A percentile compares a stretch with the other conserved stretches of the same genome.
Conservation (phyloP, 2,888 invertebrate genomes). For the Drosophila diplacantha region DNA sequence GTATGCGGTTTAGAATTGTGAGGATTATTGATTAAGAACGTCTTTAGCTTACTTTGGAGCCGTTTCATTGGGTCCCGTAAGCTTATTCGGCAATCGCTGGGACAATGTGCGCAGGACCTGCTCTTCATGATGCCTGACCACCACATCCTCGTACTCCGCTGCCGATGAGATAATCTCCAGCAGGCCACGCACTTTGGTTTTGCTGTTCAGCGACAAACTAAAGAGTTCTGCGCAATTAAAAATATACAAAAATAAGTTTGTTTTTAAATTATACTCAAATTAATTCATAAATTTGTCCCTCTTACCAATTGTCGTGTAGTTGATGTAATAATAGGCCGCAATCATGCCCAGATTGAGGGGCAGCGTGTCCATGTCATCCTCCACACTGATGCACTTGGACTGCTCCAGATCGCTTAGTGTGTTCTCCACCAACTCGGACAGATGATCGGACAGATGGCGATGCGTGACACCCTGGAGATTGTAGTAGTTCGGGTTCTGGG, state of each 20-base stretch:
- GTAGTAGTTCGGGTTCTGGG: constrained; percentile 99
- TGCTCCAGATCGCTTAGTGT: constrained; percentile 96
- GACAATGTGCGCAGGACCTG: constrained; percentile 83
- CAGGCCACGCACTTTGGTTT: constrained; percentile 97
- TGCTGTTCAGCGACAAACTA: constrained; percentile 95
- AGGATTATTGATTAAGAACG: neutral
- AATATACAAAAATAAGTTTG: neutral
- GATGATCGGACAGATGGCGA: constrained; percentile 97
- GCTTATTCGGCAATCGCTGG: constrained; percentile 81
- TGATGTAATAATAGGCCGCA: constrained; percentile 99
- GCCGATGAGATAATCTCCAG: constrained; percentile 99
- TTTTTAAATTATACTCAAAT: too few species aligned
- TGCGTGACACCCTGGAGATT: constrained; percentile 98
- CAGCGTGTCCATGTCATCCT: constrained; percentile 98
- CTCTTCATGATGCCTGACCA: constrained; percentile 97
- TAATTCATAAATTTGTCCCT: constrained; percentile 25
- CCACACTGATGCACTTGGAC: constrained; percentile 97
- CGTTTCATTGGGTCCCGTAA: constrained; percentile 81
- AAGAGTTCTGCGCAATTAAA: constrained; percentile 87
- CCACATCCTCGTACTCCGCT: constrained; percentile 96
- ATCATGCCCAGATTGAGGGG: constrained; percentile 99
- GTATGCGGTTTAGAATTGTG: neutral
- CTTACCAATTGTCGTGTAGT: constrained; percentile 97
- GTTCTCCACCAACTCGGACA: constrained; percentile 98
- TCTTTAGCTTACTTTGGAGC: constrained; percentile 82